Percentiles rank a stretch among this genome's conserved stretches.
Evolutionary conservation across 2,888 invertebrate species (phyloP).

Genomic region (Drosophila heteroneura): DNA sequence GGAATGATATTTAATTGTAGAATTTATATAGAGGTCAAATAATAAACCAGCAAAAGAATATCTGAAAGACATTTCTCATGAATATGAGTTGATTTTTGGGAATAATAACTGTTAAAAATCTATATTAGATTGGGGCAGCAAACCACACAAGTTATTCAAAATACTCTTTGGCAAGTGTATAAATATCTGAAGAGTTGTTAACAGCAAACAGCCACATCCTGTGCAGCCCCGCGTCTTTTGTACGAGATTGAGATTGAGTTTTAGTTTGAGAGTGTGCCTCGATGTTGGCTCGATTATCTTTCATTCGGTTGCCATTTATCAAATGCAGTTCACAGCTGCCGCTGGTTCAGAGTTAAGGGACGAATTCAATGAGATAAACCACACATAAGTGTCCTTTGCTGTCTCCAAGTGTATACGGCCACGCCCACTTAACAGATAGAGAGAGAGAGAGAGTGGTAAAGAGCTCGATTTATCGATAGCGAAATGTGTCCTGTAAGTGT

Average conservation of each 20-base stretch:
- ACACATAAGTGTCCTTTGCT: constrained; percentile 56
- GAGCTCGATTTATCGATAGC: constrained; percentile 8
- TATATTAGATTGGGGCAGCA: not conserved
- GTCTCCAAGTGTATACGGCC: constrained; percentile 45
- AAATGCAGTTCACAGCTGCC: constrained; percentile 74
- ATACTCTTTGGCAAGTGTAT: not conserved
- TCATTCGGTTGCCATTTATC: constrained; percentile 64
- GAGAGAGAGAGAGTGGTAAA: constrained; percentile 1
- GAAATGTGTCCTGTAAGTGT: constrained; percentile 20
- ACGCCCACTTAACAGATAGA: constrained; percentile 49
- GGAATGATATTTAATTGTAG: not conserved
- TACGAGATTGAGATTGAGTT: not conserved
- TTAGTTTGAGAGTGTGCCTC: constrained; percentile 29
- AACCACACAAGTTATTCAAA: not conserved
- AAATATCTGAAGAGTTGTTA: constrained; percentile 36
- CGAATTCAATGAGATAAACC: constrained; percentile 53
- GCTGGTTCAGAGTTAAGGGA: constrained; percentile 18
- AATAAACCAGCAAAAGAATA: not conserved
- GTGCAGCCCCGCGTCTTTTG: constrained; percentile 35
- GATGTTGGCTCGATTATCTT: constrained; percentile 23
- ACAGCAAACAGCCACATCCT: constrained; percentile 46
- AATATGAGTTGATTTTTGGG: not conserved
- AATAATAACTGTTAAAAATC: not conserved
- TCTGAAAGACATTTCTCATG: not conserved
- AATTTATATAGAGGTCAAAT: not conserved